Percentiles rank a stretch among this genome's conserved stretches.
Conservation (phyloP, 2,113 vertebrate species). For the Corydoras maculifer region DNA sequence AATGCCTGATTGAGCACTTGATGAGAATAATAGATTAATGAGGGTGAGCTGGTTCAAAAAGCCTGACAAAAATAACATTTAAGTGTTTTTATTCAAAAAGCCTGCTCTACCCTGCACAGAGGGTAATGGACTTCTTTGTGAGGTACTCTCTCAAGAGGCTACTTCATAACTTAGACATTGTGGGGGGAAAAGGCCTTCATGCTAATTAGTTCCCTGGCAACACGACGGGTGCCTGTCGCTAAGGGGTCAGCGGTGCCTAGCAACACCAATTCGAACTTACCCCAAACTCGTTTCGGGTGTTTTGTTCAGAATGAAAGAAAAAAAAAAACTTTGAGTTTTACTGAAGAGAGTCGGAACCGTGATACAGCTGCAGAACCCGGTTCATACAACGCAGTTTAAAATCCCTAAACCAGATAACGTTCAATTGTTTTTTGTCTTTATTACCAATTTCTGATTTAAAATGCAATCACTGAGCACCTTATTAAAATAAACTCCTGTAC, state of each 20-base stretch:
- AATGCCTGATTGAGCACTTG: constrained; percentile 51
- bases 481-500: too few species aligned
- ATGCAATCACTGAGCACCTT: too few species aligned
- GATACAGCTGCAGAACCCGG: background rate
- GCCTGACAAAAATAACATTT: constrained; percentile 44
- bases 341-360: background rate
- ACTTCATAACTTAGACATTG: constrained; percentile 51
- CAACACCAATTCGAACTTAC: constrained; percentile 42
- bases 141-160: constrained; percentile 44
- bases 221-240: constrained; percentile 42
- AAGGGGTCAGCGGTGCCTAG: constrained; percentile 53
- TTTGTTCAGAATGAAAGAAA: constrained; percentile 30
- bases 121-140: constrained; percentile 52
- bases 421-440: too few species aligned
- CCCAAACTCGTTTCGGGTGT: constrained; percentile 38
- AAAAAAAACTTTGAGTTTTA: background rate
- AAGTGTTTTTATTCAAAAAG: constrained; percentile 54
- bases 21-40: constrained; percentile 52
- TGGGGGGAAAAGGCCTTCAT: constrained; percentile 44
- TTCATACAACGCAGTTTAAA: too few species aligned
- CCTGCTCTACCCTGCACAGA: constrained; percentile 40
- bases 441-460: too few species aligned
- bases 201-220: constrained; percentile 51
- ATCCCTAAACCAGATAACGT: too few species aligned
- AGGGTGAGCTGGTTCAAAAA: constrained; percentile 46